Base-by-base conservation (phyloP, 2,888 invertebrate genomes). In the Drosophila anomalipes region DNA sequence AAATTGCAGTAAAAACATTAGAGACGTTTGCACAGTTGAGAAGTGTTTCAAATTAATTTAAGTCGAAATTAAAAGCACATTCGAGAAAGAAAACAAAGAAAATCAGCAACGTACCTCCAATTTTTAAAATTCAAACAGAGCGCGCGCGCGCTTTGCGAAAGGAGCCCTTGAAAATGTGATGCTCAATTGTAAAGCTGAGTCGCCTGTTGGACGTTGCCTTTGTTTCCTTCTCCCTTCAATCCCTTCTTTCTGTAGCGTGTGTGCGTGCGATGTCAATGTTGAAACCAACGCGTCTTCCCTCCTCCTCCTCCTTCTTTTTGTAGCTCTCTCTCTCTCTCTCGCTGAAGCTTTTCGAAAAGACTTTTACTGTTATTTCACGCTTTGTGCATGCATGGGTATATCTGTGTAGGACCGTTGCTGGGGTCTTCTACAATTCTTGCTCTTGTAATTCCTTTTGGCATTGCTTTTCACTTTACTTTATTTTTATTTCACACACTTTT, bases 401-500 rank as follows among this genome's bases (percentile, higher is more conserved):
- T 14, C 30, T 52, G 26, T 28, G 30, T 39, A 54, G 32, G 19
- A 30, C 51, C 63, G 41, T 71, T 62, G 52, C 57, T 56, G 65
- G 60, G 65, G 28, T 33, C 58, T 68, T 51, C 22, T 26, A 54
- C 70, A 28, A 51, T 28, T 65, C 60, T 30, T 77, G 60, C 59
- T 60, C 62, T 73, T 74, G 57, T 81, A 76, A 79, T 81, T 77
- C 69, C 74, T 74, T 81, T 72, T 72, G 83, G 74, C 79, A 85
- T 88, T 88, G 74, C 81, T 88, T 85, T 85, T 85, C 77, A 83
- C 79, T 81, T 81, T 71, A 68, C 67, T 66, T 62, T 65, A 61
- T 41, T 75, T 70, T 81, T 70, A 66, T 60, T 52, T 70, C 70
- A 68, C 71, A 70, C 60, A 67, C 54, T 63, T 69, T 69, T 66